Evolutionary conservation across 2,797 vertebrate species (phyloP), one percentile per base, ranked within the genome.

Genomic region (Rhinichthys osculus): DNA sequence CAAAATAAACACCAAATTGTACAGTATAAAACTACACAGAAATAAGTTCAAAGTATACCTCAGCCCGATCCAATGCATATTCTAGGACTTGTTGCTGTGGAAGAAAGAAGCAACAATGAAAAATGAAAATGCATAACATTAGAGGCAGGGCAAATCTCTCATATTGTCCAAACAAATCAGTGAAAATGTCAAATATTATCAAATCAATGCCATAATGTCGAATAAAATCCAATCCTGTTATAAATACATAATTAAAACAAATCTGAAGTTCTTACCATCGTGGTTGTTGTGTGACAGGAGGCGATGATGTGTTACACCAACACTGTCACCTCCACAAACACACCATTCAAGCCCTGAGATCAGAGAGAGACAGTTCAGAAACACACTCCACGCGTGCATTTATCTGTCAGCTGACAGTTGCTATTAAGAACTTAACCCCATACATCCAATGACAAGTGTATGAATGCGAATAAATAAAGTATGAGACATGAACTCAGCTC

Each of bases 21-120:
- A 54, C 1, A 72, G 33, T 5, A 50, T 16, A 42, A 50, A 66
- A 27, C 27, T 33, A 42, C 4, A 74, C 27, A 73, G 17, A 38
- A 1, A 44, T 13, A 82, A 70, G 70, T 10, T 19, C 4, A 35
- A 44, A 52, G 64, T 94, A 95, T 95, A 99, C 98, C 98, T 99
- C 98, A 40, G 98, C 97, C 94, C 97, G 97, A 95, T 99, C 98
- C 96, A 99, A 95, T 94, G 98, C 98, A 96, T 96, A 95, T 96
- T 99, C 98, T 94, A 99, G 96, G 94, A 97, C 95, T 94, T 99
- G 97, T 92, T 99, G 97, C 98, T 99, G 93, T 81, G 23, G 19
- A 62, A 80, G 21, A 38, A 52, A 59, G 11, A 77, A n/a, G n/a
- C n/a, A n/a, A n/a, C n/a, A n/a, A n/a, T n/a, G n/a, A n/a, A 8